These are phyloP conservation scores for Oxyura jamaicensis DNA, from an alignment of 2,113 vertebrate genomes.

Conservation along the genomic window DNA sequence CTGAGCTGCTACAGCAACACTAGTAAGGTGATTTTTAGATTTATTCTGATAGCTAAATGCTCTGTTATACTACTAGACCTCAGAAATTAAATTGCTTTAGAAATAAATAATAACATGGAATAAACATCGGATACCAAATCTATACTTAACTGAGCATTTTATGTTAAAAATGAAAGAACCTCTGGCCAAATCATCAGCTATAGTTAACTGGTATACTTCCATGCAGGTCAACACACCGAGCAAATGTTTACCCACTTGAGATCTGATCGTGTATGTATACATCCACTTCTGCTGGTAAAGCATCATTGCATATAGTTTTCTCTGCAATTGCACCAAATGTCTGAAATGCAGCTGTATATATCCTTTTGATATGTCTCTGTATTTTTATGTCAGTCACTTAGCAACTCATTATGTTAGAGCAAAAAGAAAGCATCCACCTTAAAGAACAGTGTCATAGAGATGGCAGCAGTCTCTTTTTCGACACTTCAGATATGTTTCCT, in stretches of 20 bases:
- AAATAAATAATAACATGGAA: neutral
- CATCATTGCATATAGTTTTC: neutral
- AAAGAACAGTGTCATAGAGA: neutral
- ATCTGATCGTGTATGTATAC: neutral
- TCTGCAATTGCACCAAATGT: neutral
- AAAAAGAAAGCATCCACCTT: neutral
- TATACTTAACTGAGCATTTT: neutral
- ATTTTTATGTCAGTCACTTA: neutral
- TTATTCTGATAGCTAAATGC: neutral
- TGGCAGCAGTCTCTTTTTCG: neutral
- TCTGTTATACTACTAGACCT: neutral
- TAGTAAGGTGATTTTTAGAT: neutral
- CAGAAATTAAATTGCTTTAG: neutral
- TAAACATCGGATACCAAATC: neutral
- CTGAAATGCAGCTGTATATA: neutral
- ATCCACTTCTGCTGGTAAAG: neutral
- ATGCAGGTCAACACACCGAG: neutral
- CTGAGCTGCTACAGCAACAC: neutral
- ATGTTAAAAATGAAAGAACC: neutral
- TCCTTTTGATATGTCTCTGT: neutral
- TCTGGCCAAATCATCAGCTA: neutral
- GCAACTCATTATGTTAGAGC: neutral
- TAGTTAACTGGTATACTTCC: neutral
- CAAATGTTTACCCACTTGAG: neutral
- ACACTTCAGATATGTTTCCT: neutral